Evolutionary conservation across 2,888 invertebrate genomes (phyloP).

Genomic region (Lasioglossum pauxillum): DNA sequence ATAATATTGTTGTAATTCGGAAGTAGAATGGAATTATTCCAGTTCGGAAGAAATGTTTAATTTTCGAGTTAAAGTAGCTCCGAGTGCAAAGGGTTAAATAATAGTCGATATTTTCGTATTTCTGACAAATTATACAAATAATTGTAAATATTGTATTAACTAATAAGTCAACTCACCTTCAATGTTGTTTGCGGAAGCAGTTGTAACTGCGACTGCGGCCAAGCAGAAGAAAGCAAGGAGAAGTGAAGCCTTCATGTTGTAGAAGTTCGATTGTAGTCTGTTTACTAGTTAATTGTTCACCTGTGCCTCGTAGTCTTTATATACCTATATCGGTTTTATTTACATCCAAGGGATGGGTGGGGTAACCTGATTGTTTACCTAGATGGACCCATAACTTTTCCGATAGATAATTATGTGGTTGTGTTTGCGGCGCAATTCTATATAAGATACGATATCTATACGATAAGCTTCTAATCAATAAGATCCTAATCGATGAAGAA

Average conservation of each 20-base stretch:
- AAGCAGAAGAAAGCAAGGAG: constrained; percentile 42
- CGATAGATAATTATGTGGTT: neutral
- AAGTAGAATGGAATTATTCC: too few species aligned
- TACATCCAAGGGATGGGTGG: neutral
- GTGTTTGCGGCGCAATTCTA: too few species aligned
- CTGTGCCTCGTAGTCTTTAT: neutral
- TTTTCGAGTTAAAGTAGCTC: too few species aligned
- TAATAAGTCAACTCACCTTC: constrained; percentile 10
- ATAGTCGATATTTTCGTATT: neutral
- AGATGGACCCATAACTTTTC: neutral
- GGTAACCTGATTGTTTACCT: neutral
- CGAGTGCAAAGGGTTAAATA: too few species aligned
- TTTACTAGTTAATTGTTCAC: neutral
- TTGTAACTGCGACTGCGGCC: constrained; percentile 41
- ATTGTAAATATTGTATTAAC: neutral
- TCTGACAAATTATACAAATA: neutral
- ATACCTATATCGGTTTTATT: neutral
- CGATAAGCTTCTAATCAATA: neutral
- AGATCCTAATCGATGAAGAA: neutral
- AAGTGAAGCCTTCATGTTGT: constrained; percentile 31
- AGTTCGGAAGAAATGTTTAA: too few species aligned
- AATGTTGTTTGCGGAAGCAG: neutral
- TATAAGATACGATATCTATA: too few species aligned
- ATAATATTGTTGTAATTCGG: too few species aligned
- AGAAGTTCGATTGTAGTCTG: neutral